Percentiles rank a stretch among this genome's conserved stretches.
phyloP scores from a whole-genome alignment of 1,140 invertebrate species.

The Bombus sibiricus region DNA sequence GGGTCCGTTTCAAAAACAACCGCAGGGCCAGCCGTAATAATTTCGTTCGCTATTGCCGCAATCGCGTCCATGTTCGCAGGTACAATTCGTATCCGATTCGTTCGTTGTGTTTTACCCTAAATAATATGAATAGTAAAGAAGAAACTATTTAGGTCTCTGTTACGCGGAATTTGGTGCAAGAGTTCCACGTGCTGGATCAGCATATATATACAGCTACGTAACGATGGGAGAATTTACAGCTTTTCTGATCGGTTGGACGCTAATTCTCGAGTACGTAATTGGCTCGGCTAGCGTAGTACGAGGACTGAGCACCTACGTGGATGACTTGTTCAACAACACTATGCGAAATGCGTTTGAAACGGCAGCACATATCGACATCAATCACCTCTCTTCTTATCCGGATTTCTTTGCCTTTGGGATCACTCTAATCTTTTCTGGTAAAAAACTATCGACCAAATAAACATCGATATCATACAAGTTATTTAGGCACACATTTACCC shows the following conservation, averaged over 20 bases:
- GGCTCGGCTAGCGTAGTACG: constrained; percentile 91
- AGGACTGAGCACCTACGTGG: constrained; percentile 89
- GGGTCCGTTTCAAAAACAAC: constrained; percentile 91
- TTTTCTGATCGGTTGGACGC: constrained; percentile 94
- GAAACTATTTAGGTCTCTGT: constrained; percentile 85
- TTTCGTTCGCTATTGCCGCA: constrained; percentile 93
- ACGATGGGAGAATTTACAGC: constrained; percentile 92
- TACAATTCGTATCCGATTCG: constrained; percentile 70
- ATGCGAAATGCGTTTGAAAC: constrained; percentile 85
- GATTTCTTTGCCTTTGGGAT: constrained; percentile 87
- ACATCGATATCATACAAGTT: not conserved
- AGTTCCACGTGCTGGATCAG: constrained; percentile 93
- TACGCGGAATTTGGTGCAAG: constrained; percentile 95
- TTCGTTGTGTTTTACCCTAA: not conserved
- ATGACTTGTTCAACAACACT: constrained; percentile 85
- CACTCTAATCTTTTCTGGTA: constrained; percentile 84
- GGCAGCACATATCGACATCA: constrained; percentile 84
- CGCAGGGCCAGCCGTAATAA: constrained; percentile 91
- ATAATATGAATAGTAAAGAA: not conserved
- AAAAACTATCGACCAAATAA: not conserved
- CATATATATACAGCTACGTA: constrained; percentile 95
- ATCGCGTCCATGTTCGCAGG: constrained; percentile 93
- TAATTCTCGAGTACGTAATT: constrained; percentile 95
- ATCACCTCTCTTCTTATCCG: constrained; percentile 86
- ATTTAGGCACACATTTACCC: accelerated